Conservation (phyloP, 2,797 vertebrate species). For the Acanthiza pusilla region DNA sequence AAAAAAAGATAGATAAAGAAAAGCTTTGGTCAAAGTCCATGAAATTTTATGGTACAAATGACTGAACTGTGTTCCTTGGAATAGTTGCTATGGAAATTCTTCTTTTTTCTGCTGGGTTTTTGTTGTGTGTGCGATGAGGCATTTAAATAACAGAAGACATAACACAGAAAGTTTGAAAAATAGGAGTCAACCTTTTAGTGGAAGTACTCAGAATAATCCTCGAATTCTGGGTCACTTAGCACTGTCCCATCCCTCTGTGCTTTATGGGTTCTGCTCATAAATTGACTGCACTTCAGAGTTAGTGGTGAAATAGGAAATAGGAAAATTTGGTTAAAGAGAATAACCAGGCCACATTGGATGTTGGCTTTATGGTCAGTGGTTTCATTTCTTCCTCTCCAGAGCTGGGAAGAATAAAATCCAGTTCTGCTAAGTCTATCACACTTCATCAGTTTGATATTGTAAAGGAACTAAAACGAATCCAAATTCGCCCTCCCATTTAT, state of each 20-base stretch:
- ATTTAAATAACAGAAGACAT: conserved; percentile 8
- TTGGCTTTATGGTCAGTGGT: background rate
- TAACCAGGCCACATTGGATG: background rate
- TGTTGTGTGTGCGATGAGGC: background rate
- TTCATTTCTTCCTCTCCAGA: background rate
- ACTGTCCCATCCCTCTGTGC: background rate
- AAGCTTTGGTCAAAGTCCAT: background rate
- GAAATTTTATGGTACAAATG: background rate
- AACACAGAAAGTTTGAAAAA: background rate
- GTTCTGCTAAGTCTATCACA: background rate
- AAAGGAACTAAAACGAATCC: background rate
- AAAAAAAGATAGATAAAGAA: background rate
- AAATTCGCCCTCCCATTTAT: background rate
- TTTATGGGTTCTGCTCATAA: background rate
- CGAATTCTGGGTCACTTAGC: background rate
- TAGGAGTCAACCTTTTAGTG: background rate
- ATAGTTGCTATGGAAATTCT: conserved; percentile 42
- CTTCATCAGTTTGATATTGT: background rate
- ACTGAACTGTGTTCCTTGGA: background rate
- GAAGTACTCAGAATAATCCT: background rate
- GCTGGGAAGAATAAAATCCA: background rate
- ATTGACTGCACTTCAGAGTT: background rate
- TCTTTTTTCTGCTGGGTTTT: background rate
- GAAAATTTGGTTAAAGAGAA: background rate
- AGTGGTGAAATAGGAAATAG: background rate